Evolutionary conservation across 2,888 invertebrate genomes (phyloP), one percentile per base, ranked within the genome.

Genomic region (Dryocosmus kuriphilus): DNA sequence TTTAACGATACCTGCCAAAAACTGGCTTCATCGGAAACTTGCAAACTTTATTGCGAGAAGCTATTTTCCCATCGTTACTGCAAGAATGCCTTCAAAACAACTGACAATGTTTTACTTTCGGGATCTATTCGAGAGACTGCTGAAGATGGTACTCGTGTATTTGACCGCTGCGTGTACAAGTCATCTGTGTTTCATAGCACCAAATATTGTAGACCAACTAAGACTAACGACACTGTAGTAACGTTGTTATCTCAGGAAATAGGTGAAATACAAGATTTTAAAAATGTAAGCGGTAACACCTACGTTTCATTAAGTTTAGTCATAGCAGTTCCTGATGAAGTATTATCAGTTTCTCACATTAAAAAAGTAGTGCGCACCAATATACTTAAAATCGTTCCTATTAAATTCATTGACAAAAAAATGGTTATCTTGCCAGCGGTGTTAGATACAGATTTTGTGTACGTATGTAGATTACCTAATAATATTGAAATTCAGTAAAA

Each of bases 151-250:
- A 9, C n/a, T 11, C 30, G 55, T 9, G 9, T 65, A 22, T 76
- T 55, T 22, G 22, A 67, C 35, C 76, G 65, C 24, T 76, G 76
- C 55, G 16, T 65, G 11, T 67, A 30, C 35, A 76, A 67, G 11
- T 55, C n/a, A n/a, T 32, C 67, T 9, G 19, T 51, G 35, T 67
- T 65, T 62, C 61, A 51, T 19, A 75, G 63, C 22, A 35, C 27
- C 8, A 63, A 51, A 57, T 76, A 67, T 55, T 9, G 22, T 16
- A 63, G 76, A 11, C 38, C 38, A 22, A 38, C 8, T 1, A 76
- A 76, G 30, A 67, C 63, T 32, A 67, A 67, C 4, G 65, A 76
- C 35, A 65, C 55, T n/a, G n/a, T 76, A 11, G 67, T 76, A 9
- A 11, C 19, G 6, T 16, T 67, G 11, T 6, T 30, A 19, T 32